Conservation (phyloP, 35 echinoderm and acorn worm genomes). For the Strongylocentrotus purpuratus region DNA sequence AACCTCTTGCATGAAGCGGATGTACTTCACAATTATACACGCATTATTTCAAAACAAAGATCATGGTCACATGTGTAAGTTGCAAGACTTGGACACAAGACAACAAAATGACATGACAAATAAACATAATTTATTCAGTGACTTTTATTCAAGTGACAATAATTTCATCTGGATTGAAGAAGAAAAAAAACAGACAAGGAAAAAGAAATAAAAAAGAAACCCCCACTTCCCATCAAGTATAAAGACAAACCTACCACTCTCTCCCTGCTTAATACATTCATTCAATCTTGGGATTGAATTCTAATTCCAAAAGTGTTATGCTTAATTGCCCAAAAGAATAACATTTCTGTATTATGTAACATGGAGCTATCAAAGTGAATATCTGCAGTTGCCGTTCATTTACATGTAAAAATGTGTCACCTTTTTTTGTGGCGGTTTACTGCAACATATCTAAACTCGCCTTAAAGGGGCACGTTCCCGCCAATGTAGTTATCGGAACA, state of each 20-base stretch:
- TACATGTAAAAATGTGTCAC: not conserved
- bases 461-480: too few relatives aligned
- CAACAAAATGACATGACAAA: not conserved
- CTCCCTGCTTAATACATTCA: not conserved
- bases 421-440: too few relatives aligned
- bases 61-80: not conserved
- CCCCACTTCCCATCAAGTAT: not conserved
- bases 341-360: not conserved
- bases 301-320: not conserved
- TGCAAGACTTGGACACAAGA: not conserved
- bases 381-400: not conserved
- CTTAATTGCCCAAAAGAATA: not conserved
- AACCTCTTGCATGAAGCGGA: not conserved
- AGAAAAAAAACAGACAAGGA: not conserved
- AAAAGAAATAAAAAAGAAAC: not conserved
- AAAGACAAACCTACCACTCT: not conserved
- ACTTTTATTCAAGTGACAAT: constrained; percentile 19
- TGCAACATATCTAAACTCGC: too few relatives aligned
- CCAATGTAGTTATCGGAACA: too few relatives aligned
- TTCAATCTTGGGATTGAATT: not conserved
- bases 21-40: not conserved
- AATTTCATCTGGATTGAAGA: not conserved
- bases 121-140: not conserved
- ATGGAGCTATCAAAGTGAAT: not conserved
- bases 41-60: not conserved